A percentile compares a stretch with the other conserved stretches of the same genome.
Evolutionary conservation across 2,888 invertebrate species (phyloP).

Genomic region (Drosophila silvestris): DNA sequence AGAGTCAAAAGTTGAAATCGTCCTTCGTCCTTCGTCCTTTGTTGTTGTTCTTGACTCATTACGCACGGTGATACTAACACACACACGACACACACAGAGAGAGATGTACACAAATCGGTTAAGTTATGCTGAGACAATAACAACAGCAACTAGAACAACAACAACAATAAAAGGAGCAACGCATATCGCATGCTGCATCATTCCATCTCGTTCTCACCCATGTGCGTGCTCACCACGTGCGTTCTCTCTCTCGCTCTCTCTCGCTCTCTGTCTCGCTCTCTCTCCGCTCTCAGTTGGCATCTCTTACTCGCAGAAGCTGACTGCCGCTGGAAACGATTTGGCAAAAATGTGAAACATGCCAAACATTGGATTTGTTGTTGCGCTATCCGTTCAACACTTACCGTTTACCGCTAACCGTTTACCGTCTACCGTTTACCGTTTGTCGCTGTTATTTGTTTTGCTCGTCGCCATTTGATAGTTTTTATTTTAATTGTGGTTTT

Average conservation of each 20-base stretch:
- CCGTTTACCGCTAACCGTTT: slow-evolving; percentile 29
- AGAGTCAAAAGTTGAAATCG: slow-evolving; percentile 35
- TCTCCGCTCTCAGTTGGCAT: slow-evolving; percentile 39
- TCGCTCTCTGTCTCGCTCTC: slow-evolving; percentile 1
- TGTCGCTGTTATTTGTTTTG: slow-evolving; percentile 16
- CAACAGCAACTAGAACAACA: slow-evolving; percentile 18
- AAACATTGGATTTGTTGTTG: slow-evolving; percentile 50
- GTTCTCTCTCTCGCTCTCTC: slow-evolving; percentile 25
- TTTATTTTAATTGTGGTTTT: not conserved
- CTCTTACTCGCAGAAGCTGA: slow-evolving; percentile 27
- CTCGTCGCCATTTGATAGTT: slow-evolving; percentile 2
- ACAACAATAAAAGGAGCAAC: slow-evolving; percentile 21
- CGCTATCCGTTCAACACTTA: slow-evolving; percentile 31
- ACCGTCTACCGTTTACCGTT: slow-evolving; percentile 14
- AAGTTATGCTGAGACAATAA: slow-evolving; percentile 44
- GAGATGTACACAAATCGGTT: slow-evolving; percentile 16
- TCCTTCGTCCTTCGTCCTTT: slow-evolving; percentile 15
- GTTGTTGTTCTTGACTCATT: slow-evolving; percentile 26
- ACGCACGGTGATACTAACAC: slow-evolving; percentile 15
- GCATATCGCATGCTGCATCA: slow-evolving; percentile 38
- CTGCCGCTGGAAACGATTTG: slow-evolving; percentile 66
- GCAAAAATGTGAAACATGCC: slow-evolving; percentile 67
- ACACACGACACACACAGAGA: not conserved
- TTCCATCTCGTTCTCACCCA: slow-evolving; percentile 33
- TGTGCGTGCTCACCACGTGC: slow-evolving; percentile 25